Base-by-base conservation (phyloP, 2,113 vertebrate species). In the Pogona vitticeps region DNA sequence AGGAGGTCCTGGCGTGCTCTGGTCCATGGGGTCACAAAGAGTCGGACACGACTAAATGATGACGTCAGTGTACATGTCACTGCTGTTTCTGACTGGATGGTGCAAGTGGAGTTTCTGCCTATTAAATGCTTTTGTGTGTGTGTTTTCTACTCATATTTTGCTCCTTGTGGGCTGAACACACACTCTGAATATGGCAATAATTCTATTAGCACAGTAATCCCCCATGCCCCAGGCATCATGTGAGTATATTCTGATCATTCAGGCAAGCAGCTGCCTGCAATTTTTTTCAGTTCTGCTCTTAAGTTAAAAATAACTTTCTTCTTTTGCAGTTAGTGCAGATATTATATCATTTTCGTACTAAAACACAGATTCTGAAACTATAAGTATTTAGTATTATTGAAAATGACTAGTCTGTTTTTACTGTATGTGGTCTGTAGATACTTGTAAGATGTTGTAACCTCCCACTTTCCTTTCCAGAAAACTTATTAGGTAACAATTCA, bases 361-460 rank as follows among this genome's bases (percentile, higher is more conserved):
- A 85, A 88, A 77, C 12, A 9, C 1, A 5, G 1, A 1, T 78
- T 6, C 7, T 72, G 2, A 6, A 42, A 28, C 63, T 80, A 68
- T 33, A 59, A 68, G 31, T 87, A 26, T 81, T 89, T 3, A 4
- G 52, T 80, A 71, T 78, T 8, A 15, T 15, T 78, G 12, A 86
- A 90, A 91, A 83, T 68, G 13, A 31, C 42, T 87, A 21, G 42
- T 90, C 65, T 75, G 10, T 52, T 52, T 52, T 52, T 52, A 52
- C 10, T 52, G 46, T 40, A 70, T 85, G 1, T 26, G 21, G 71
- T 76, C 52, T 77, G 52, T 89, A 67, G 36, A 75, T 46, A 76
- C 80, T 77, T 76, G 46, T 63, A 85, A 15, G 67, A 65, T 88
- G 76, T 21, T 91, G 80, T 26, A 88, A 88, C 82, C 94, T 96